A percentile compares a stretch with the other conserved stretches of the same genome.
Evolutionary conservation across 2,797 vertebrate genomes (phyloP).

Genomic region (Sebastes itinus): DNA sequence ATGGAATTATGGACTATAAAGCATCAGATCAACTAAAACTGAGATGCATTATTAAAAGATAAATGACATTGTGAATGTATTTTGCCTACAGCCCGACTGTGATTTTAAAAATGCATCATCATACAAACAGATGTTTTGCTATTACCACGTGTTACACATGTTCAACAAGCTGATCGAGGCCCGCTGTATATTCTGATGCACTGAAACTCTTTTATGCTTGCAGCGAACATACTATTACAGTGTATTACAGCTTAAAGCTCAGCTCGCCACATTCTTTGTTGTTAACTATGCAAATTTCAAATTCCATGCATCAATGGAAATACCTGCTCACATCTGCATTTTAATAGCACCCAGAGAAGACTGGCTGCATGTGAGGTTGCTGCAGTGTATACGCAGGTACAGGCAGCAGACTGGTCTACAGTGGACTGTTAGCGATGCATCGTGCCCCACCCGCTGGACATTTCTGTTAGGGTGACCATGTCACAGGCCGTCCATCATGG

Average conservation of each 20-base stretch:
- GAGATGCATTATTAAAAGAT: not conserved
- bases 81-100: not conserved
- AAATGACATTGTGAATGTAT: not conserved
- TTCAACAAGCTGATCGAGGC: constrained; percentile 9
- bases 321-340: constrained; percentile 27
- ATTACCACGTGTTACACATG: constrained; percentile 19
- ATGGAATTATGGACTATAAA: not conserved
- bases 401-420: constrained; percentile 40
- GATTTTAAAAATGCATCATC: constrained; percentile 10
- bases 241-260: constrained; percentile 21
- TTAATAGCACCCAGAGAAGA: constrained; percentile 17
- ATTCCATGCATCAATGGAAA: not conserved
- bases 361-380: constrained; percentile 22
- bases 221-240: constrained; percentile 24
- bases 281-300: constrained; percentile 7
- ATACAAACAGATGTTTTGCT: constrained; percentile 20
- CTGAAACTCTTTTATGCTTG: constrained; percentile 13
- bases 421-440: constrained; percentile 5
- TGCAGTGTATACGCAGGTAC: constrained; percentile 37
- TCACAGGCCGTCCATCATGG: constrained; percentile 95
- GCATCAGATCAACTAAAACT: not conserved
- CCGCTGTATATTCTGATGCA: constrained; percentile 15
- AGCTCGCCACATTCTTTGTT: constrained; percentile 8
- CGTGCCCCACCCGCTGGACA: not conserved
- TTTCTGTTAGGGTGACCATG: constrained; percentile 7